Base-by-base conservation (phyloP, 1,140 invertebrate species). In the Heliothis virescens region DNA sequence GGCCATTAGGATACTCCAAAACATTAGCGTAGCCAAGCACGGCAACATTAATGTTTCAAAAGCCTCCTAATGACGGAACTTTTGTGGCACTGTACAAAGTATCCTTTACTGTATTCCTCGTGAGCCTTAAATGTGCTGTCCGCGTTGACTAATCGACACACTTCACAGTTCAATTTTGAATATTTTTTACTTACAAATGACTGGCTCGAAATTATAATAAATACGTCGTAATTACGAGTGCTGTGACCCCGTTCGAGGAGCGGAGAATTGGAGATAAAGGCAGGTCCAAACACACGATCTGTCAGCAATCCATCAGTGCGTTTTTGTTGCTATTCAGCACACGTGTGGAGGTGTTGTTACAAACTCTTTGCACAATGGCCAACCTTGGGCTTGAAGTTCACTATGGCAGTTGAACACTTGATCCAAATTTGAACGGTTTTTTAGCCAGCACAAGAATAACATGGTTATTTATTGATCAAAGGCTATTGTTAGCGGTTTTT, bases 321-420 rank as follows among this genome's bases (percentile, higher is more conserved):
- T 83, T 86, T 89, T 89, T 86, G 82, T 82, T 82, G 59, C 53
- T 47, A 83, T 74, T 82, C 80, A 80, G 76, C 80, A 81, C 65
- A 77, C 53, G 76, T 82, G 82, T 73, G 80, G 73, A 83, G 82
- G 81, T 82, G 83, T 83, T 77, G 59, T 55, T 80, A 81, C 82
- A 83, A 83, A 83, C 72, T 18, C 13, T 76, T 63, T 52, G 62
- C 75, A 85, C 80, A 83, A 85, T 82, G 59, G 26, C 26, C 29
- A 79, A 71, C 84, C 84, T 85, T 85, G 80, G 79, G 73, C 82
- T 77, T 82, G 79, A 82, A 65, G 71, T 73, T 79, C 80, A 81
- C 71, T 79, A 79, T 79, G 71, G 47, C 79, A 77, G 47, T 53
- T 15, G 21, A 69, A 18, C 53, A 72, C 65, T 81, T 65, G 62